Evolutionary conservation across 1,140 invertebrate genomes (phyloP), one percentile per base, ranked within the genome.

Genomic region (Drosophila miranda): DNA sequence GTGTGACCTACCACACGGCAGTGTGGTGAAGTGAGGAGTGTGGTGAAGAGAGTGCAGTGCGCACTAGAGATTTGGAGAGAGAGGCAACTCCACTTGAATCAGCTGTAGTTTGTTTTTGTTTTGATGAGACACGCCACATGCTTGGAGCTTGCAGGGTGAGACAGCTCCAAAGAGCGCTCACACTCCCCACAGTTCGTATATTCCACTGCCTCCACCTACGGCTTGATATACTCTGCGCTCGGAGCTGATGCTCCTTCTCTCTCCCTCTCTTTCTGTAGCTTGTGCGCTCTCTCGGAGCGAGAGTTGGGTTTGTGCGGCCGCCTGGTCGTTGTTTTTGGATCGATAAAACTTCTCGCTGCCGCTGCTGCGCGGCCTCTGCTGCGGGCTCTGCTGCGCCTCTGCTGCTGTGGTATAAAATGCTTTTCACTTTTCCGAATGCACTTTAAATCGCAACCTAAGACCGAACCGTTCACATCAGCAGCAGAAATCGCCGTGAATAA

Each of bases 361-460:
- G 49, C 23, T 26, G 23, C 23, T 26, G 23, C 23, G 23, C 23
- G 23, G 23, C 26, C 16, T 28, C 48, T 52, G 49, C 28, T 3
- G 14, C 21, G 14, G 21, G 9, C 41, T 16, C 34, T 16, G 16
- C 16, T 16, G 16, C 41, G 50, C 45, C 41, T 16, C 34, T 53
- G 56, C 45, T 54, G 56, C 41, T 38, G 68, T 57, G 81, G 81
- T 83, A 90, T 90, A 90, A 90, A 90, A 90, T 71, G 89, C 86
- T 90, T 90, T 90, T 89, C 89, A 90, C 89, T 90, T 90, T 90
- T 90, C 84, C 89, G 70, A 64, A 69, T 83, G 77, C 81, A 82
- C 76, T 90, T 81, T 87, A 90, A 76, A 89, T 79, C 82, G 73
- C 70, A 90, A 82, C 80, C 89, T 83, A 75, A 89, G 78, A 81